Conservation (phyloP, 2,888 invertebrate genomes). For the Hyposoter dolosus region DNA sequence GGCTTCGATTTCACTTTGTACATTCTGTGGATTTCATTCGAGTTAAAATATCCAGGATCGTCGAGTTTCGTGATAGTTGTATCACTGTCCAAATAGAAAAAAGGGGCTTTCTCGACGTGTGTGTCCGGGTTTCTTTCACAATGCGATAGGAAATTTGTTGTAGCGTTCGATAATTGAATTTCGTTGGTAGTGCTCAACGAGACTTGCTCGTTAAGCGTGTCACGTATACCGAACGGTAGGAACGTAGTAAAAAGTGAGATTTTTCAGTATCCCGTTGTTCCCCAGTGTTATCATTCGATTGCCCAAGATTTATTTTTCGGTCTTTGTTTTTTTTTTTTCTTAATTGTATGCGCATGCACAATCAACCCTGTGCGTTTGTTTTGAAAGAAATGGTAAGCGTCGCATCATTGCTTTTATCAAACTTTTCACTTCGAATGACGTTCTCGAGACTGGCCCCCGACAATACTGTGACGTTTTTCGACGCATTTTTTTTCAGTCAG, state of each 20-base stretch:
- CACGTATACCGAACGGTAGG: conserved; percentile 33
- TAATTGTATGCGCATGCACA: not conserved
- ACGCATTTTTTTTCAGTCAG: not conserved
- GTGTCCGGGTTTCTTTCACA: not conserved
- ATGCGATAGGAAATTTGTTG: not conserved
- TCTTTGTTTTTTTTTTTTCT: not conserved
- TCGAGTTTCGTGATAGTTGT: conserved; percentile 6
- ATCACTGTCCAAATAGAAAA: conserved; percentile 10
- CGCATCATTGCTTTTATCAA: not conserved
- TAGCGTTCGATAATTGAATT: conserved; percentile 45
- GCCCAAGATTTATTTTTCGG: not conserved
- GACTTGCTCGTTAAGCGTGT: conserved; percentile 34
- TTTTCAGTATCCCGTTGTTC: conserved; percentile 10
- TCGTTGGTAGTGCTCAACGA: conserved; percentile 20
- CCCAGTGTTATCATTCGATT: not conserved
- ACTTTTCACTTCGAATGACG: conserved; percentile 3
- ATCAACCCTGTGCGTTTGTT: not conserved
- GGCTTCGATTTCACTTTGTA: not conserved
- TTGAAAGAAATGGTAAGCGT: not conserved
- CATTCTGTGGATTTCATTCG: not conserved
- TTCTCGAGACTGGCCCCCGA: not conserved
- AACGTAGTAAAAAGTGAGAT: not conserved
- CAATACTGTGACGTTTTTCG: not conserved
- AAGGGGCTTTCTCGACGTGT: not conserved
- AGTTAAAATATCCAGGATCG: not conserved